Evolutionary conservation across 2,888 invertebrate genomes (phyloP).

Genomic region (Uropetala carovei): DNA sequence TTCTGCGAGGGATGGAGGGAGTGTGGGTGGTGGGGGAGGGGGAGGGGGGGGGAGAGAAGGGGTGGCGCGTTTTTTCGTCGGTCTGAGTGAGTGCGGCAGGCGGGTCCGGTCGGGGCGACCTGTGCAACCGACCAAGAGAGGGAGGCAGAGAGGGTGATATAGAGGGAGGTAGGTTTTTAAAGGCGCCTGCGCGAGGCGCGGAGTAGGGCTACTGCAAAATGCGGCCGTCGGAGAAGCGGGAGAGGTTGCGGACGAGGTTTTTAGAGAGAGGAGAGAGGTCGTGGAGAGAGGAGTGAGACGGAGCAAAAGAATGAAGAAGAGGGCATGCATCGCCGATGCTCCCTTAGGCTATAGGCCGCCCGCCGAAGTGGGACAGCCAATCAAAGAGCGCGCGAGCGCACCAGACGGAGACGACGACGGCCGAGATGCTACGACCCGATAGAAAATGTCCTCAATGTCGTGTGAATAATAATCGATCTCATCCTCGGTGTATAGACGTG

Average conservation of each 20-base stretch:
- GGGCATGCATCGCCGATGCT: conserved; percentile 16
- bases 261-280: not conserved
- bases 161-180: not conserved
- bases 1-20: not conserved
- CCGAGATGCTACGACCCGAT: not conserved
- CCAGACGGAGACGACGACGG: not conserved
- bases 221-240: not conserved
- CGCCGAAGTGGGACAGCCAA: conserved; percentile 25
- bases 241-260: not conserved
- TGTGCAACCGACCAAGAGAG: not conserved
- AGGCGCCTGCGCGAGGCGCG: not conserved
- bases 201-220: not conserved
- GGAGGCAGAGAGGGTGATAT: not conserved
- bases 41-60: not conserved
- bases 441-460: not conserved
- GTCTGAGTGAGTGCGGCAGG: not conserved
- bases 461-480: not conserved
- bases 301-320: not conserved
- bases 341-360: conserved; percentile 23
- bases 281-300: not conserved
- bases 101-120: not conserved
- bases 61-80: conserved; percentile 27
- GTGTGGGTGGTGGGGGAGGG: no score
- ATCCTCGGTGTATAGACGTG: not conserved
- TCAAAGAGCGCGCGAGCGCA: not conserved